Conservation (phyloP, 2,797 vertebrate genomes). For the Simalia tracyae region DNA sequence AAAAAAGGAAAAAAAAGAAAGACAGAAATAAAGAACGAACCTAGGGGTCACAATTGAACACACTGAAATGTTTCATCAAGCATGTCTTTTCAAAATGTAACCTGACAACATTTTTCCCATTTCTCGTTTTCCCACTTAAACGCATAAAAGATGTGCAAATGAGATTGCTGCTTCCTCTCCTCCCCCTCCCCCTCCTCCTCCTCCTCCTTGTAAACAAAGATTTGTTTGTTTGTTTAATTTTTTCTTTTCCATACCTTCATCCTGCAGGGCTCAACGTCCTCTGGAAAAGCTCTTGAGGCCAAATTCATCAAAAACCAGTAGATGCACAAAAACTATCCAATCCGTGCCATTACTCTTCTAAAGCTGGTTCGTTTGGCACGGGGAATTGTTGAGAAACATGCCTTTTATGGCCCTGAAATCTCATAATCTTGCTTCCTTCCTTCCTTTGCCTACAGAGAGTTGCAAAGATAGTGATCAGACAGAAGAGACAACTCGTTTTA, state of each 20-base stretch:
- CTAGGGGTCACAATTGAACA: constrained; percentile 60
- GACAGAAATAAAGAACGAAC: constrained; percentile 24
- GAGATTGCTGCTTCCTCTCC: constrained; percentile 49
- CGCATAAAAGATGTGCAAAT: constrained; percentile 56
- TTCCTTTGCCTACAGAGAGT: too few species aligned
- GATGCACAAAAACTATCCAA: neutral
- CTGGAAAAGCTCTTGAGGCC: neutral
- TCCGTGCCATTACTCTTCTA: neutral
- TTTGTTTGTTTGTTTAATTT: constrained; percentile 46
- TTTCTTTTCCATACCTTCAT: constrained; percentile 18
- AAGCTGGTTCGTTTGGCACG: neutral
- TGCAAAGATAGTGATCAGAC: too few species aligned
- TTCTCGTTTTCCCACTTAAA: constrained; percentile 68
- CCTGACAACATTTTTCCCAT: constrained; percentile 59
- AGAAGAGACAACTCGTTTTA: neutral
- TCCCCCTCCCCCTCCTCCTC: neutral
- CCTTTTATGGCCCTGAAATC: neutral
- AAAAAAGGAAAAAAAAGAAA: constrained; percentile 32
- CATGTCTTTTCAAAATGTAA: constrained; percentile 61
- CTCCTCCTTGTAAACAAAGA: constrained; percentile 56
- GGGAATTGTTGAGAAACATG: neutral
- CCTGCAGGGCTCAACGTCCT: neutral
- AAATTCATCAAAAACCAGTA: neutral
- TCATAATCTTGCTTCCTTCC: too few species aligned
- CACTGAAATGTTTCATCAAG: constrained; percentile 63